Conservation (phyloP, 2,888 invertebrate genomes). For the Coronaproctus castanopsis region DNA sequence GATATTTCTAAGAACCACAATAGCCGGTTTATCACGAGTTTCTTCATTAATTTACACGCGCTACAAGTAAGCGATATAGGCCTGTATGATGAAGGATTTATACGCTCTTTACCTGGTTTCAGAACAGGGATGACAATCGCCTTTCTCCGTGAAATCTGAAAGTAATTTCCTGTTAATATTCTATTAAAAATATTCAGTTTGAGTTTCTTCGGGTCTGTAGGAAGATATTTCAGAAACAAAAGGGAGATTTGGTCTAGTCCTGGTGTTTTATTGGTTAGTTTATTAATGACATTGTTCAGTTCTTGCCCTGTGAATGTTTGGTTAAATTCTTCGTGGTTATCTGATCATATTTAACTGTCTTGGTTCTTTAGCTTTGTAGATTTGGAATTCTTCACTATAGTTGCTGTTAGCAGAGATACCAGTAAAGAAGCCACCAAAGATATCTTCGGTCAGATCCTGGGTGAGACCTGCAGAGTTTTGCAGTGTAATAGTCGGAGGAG, state of each 20-base stretch:
- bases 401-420: not conserved
- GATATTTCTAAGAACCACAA: too few species aligned
- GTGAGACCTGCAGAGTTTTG: not conserved
- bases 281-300: not conserved
- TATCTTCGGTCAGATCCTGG: not conserved
- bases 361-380: not conserved
- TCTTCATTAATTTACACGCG: not conserved
- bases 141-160: not conserved
- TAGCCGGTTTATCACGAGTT: not conserved
- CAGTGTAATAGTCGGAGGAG: not conserved
- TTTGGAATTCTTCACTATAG: not conserved
- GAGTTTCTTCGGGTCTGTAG: not conserved
- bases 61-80: not conserved
- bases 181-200: not conserved
- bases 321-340: not conserved
- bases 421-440: not conserved
- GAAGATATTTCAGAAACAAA: not conserved
- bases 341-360: not conserved
- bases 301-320: not conserved
- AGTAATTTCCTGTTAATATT: not conserved
- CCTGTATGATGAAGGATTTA: not conserved
- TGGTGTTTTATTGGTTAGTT: not conserved
- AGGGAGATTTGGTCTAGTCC: not conserved
- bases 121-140: not conserved
- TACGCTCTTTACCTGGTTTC: not conserved